Evolutionary conservation across 2,113 vertebrate species (phyloP).

Genomic region (Phaethornis superciliosus): DNA sequence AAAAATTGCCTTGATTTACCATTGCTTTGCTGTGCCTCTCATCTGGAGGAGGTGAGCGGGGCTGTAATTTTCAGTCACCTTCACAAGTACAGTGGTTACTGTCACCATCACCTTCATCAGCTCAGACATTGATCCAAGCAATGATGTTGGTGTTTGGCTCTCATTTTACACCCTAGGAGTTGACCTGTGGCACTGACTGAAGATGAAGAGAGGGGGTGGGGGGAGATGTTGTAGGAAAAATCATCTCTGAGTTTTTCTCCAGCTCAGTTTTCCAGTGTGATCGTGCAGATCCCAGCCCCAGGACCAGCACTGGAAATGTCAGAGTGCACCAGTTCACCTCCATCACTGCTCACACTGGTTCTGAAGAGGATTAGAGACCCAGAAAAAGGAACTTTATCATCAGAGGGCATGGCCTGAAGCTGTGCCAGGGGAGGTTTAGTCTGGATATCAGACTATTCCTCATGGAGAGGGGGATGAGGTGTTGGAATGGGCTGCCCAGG

Average conservation of each 20-base stretch:
- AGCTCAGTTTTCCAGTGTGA: background rate
- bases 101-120: background rate
- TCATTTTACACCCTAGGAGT: background rate
- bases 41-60: fast-evolving
- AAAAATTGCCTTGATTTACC: background rate
- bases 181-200: background rate
- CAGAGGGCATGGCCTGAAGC: no score
- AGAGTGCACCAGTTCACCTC: background rate
- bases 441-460: no score
- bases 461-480: no score
- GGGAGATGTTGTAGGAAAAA: background rate
- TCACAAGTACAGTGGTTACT: background rate
- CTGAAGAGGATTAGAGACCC: background rate
- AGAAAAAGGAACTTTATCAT: background rate
- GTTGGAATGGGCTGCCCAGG: no score
- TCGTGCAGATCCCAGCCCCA: background rate
- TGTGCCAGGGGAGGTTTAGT: no score
- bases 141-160: background rate
- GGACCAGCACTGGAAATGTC: background rate
- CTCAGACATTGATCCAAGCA: background rate
- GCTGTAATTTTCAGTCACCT: background rate
- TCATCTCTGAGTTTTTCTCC: background rate
- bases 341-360: fast-evolving
- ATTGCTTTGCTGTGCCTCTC: fast-evolving
- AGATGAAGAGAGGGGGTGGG: background rate